phyloP scores from a whole-genome alignment of 2,113 vertebrate species.

The Paraplagusia blochii region DNA sequence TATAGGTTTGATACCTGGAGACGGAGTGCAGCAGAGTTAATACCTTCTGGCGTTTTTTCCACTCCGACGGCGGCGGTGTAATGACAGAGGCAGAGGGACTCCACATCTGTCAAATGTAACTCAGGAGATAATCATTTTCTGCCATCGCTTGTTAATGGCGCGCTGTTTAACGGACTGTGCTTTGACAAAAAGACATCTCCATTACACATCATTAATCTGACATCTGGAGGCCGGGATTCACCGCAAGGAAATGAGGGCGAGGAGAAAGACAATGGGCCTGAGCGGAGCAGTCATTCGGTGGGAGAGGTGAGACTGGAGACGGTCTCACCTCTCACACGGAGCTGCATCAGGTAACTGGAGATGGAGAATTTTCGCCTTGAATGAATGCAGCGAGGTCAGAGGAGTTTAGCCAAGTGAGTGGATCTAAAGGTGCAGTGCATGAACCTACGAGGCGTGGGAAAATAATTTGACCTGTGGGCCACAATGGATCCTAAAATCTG shows the following conservation, averaged over 20 bases:
- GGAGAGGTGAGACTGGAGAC: constrained; percentile 22
- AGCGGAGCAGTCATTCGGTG: constrained; percentile 35
- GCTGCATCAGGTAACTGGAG: constrained; percentile 25
- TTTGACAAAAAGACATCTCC: constrained; percentile 61
- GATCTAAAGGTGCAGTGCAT: not conserved
- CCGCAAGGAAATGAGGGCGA: constrained; percentile 53
- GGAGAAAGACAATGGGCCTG: constrained; percentile 55
- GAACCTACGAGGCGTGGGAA: not conserved
- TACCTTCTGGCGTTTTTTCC: constrained; percentile 35
- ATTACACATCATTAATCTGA: constrained; percentile 63
- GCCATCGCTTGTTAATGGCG: constrained; percentile 55
- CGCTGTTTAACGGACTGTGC: constrained; percentile 47
- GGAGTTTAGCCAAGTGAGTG: not conserved
- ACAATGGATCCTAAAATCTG: too few species aligned
- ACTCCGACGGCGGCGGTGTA: constrained; percentile 7
- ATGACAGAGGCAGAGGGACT: constrained; percentile 29
- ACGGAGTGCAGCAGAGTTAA: constrained; percentile 19
- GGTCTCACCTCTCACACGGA: not conserved
- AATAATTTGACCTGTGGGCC: too few species aligned
- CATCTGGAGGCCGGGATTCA: constrained; percentile 62
- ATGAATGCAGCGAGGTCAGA: not conserved
- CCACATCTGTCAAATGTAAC: constrained; percentile 48
- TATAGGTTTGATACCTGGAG: constrained; percentile 38
- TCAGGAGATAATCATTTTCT: constrained; percentile 59
- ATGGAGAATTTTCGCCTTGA: constrained; percentile 4